Evolutionary conservation across 2,797 vertebrate species (phyloP), one percentile per base, ranked within the genome.

Genomic region (Enteromius afrohamiltoni): DNA sequence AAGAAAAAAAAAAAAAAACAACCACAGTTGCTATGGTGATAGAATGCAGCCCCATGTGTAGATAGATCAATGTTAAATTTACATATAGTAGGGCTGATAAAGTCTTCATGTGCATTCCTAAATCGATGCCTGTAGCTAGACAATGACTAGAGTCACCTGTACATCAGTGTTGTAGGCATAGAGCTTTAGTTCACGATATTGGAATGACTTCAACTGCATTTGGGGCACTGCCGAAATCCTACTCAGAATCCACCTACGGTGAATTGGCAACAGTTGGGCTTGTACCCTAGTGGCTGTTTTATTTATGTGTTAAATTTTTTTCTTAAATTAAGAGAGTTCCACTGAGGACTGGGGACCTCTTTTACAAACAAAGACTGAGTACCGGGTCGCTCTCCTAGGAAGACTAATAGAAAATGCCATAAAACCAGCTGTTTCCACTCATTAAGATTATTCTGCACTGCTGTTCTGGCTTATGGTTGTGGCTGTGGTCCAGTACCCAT

Each of bases 11-110:
- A 58, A 26, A 17, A 76, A 42, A 6, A 34, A 34, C 4, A 34
- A 60, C 26, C 68, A 68, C 64, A 29, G 85, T 88, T 88, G 85
- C 87, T 80, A 88, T 86, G 83, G 87, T 80, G 82, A 88, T 73
- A 29, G 73, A 77, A 80, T 71, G 71, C 76, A 82, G 71, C 76
- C 31, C 71, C 75, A 47, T 70, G 82, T 26, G 77, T 83, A 51
- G 78, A 83, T 78, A 83, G 34, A 76, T 80, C 37, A 4, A 60
- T 79, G 37, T 58, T 65, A 47, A 58, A 83, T 60, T 55, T 68
- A 64, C 21, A 74, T 69, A 69, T 78, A 75, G 53, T 55, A 79
- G 37, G 34, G 47, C 70, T 58, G 51, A 42, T 85, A 62, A 68
- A 70, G 60, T 55, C 19, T 58, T 51, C 11, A 21, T 60, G 69